Percentiles rank a stretch among this genome's conserved stretches.
These are phyloP conservation scores for Smittia aterrima DNA, from an alignment of 2,888 invertebrate species.

Conservation along the genomic window DNA sequence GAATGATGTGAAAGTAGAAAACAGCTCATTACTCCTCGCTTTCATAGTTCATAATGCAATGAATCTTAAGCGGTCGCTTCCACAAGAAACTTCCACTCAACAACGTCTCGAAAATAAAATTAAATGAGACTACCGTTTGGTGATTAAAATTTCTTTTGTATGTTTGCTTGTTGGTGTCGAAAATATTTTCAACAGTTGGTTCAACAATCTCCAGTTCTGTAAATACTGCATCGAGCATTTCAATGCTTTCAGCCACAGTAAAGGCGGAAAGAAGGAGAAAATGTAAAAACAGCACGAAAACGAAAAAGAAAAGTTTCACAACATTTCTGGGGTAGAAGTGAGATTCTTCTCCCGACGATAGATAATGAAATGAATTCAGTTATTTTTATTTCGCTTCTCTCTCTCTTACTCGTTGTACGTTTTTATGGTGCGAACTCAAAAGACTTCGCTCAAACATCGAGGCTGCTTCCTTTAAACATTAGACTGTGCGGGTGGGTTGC, in stretches of 20 bases:
- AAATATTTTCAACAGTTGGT: constrained; percentile 14
- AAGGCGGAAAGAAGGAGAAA: not conserved
- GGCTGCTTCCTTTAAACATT: not conserved
- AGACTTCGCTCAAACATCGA: not conserved
- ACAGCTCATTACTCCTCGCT: not conserved
- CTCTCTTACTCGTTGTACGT: not conserved
- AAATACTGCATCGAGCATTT: not conserved
- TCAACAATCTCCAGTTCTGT: too few relatives aligned
- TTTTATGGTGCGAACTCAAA: constrained; percentile 34
- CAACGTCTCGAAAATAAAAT: not conserved
- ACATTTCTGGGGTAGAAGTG: constrained; percentile 11
- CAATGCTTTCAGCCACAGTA: not conserved
- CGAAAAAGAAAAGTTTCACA: not conserved
- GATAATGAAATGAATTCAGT: constrained; percentile 18
- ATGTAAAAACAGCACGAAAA: constrained; percentile 6
- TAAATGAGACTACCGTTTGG: constrained; percentile 30
- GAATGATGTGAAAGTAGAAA: not conserved
- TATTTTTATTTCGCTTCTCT: constrained; percentile 14
- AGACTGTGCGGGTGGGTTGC: not conserved
- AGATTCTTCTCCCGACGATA: not conserved
- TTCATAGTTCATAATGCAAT: too few relatives aligned
- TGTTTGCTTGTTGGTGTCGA: constrained; percentile 17
- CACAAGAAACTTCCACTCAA: too few relatives aligned
- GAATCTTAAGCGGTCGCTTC: too few relatives aligned
- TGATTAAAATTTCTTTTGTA: constrained; percentile 19